Base-by-base conservation (phyloP, 2,888 invertebrate genomes). In the Seira musarum region DNA sequence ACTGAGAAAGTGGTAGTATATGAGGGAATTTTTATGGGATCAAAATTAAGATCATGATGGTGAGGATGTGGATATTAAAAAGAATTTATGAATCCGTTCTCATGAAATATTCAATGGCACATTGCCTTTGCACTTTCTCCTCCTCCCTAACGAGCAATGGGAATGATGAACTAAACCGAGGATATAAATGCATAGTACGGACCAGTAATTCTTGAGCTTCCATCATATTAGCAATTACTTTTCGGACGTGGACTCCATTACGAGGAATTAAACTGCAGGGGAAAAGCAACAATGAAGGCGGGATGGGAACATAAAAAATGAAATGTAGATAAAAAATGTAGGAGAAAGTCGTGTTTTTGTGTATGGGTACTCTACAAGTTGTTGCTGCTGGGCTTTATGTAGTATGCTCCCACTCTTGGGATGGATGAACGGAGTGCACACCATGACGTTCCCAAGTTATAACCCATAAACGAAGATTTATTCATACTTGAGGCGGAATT, bases 51-150 rank as follows among this genome's bases (percentile, higher is more conserved):
- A 61, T 35, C 40, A 61, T 61, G 70, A 35, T 63, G 70, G 40
- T 40, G 64, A 46, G 21, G 40, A 73, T 72, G 57, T 53, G 49
- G 73, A 65, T 73, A 73, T 65, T 73, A 75, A 67, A 74, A 61
- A 46, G 75, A 75, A 75, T 75, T 75, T 68, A 75, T 75, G 75
- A 68, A 75, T 67, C 61, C 63, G 10, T 61, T 49, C 68, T 63
- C 68, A 75, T 75, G 68, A 75, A 75, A 68, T 75, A 75, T 75
- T 75, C 75, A 75, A 67, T 68, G 46, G 46, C 75, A 68, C 49
- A 68, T 49, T 21, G 68, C 40, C 67, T 40, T 40, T 40, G 40
- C 40, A 13, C 40, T 40, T 13, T 40, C 40, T 13, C 13, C 13
- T 40, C 40, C 40, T 40, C 13, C 40, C 40, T 40, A 5, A n/a